Base-by-base conservation (phyloP, 2,113 vertebrate genomes). In the Burhinus oedicnemus region DNA sequence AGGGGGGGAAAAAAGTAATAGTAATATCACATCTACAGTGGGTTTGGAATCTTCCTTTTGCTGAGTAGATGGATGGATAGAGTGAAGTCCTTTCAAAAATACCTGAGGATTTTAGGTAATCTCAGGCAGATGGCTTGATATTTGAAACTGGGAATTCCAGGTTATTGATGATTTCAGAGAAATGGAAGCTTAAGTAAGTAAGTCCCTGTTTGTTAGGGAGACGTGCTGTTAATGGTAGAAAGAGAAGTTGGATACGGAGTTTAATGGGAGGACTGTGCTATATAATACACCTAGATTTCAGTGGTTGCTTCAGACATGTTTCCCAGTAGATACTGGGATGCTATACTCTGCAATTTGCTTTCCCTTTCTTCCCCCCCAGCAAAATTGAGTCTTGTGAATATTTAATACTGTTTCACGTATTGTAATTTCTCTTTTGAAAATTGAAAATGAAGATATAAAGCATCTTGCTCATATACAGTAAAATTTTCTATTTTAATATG, bases 401-500 rank as follows among this genome's bases (percentile, higher is more conserved):
- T 76, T 84, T 83, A 81, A 57, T 36, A 62, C n/a, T 64, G 9
- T 32, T 91, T 76, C 80, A 82, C 42, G 34, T 88, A 74, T 70
- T 95, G 57, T 69, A 78, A 74, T 92, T 87, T 82, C 19, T 71
- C 68, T 60, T 91, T 68, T 82, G 62, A 88, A 78, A 96, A 61
- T 77, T 1, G 2, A 58, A 68, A 80, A 32, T 18, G 16, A 76
- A 75, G 18, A 15, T 90, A 23, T 8, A 72, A 83, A 71, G 27
- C 52, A 19, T 86, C 57, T 83, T 61, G 52, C 20, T 97, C 26
- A 40, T 87, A 86, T 84, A 75, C 68, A 93, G 91, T 94, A 64
- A 95, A 93, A 92, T 81, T 42, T 78, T 86, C 47, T 70, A 52
- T 94, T 95, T 91, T 95, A 95, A 96, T 96, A 90, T 29, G 68